These are phyloP conservation scores for Hirudo medicinalis DNA, from an alignment of 1,140 invertebrate genomes.

Conservation along the genomic window DNA sequence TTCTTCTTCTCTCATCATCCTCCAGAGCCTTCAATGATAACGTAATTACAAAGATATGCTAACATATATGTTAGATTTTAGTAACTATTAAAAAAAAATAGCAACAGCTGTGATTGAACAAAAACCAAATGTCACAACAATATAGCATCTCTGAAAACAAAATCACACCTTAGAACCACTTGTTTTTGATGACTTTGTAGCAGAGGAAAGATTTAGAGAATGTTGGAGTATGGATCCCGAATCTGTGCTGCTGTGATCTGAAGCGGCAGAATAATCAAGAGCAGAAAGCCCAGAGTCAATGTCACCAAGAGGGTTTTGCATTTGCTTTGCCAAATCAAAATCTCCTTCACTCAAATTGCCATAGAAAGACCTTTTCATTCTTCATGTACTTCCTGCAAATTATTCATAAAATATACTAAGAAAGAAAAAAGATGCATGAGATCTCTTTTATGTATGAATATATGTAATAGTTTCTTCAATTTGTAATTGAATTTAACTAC, in stretches of 20 bases:
- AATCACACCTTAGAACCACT: not conserved
- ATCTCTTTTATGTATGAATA: too few species aligned
- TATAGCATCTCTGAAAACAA: too few species aligned
- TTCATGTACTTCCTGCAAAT: too few species aligned
- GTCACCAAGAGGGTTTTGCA: too few species aligned
- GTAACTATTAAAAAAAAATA: not conserved
- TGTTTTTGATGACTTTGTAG: not conserved
- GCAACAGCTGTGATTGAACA: not conserved
- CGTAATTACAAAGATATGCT: not conserved
- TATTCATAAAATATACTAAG: too few species aligned
- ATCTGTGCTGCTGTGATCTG: conserved; percentile 13
- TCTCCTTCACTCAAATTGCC: too few species aligned
- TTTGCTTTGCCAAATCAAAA: too few species aligned
- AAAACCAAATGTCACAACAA: not conserved
- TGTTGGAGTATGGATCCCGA: not conserved
- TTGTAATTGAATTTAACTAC: too few species aligned
- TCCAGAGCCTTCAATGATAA: conserved; percentile 56
- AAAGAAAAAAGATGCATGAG: too few species aligned
- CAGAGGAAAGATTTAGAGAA: not conserved
- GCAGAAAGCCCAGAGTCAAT: not conserved
- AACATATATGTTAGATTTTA: not conserved
- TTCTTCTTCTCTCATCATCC: conserved; percentile 70
- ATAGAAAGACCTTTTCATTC: too few species aligned
- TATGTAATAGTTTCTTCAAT: too few species aligned
- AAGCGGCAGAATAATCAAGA: conserved; percentile 2